These are phyloP conservation scores for Phymorhynchus buccinoides DNA, from an alignment of 1,140 invertebrate genomes.

Conservation along the genomic window DNA sequence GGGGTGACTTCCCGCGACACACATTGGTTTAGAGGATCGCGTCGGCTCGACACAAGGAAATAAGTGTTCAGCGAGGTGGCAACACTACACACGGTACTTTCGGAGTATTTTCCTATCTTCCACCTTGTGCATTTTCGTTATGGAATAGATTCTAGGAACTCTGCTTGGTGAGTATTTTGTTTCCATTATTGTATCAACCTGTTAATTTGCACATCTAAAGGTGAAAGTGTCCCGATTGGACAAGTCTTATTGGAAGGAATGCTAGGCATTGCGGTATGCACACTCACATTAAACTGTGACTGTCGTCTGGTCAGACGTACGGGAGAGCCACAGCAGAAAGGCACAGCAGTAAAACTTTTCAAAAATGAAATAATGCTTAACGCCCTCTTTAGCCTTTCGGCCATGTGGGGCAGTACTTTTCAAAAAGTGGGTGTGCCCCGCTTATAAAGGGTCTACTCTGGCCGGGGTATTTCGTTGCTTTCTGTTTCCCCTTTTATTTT, in stretches of 20 bases:
- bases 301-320: conserved; percentile 1
- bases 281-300: conserved; percentile 7
- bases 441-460: background rate
- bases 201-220: background rate
- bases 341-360: background rate
- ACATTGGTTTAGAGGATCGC: background rate
- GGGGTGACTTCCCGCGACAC: conserved; percentile 26
- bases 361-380: no score
- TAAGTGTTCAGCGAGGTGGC: background rate
- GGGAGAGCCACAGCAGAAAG: background rate
- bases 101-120: background rate
- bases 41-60: conserved; percentile 6
- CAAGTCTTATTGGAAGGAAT: background rate
- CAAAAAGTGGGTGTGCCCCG: conserved; percentile 4
- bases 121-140: conserved; percentile 13
- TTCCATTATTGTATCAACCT: background rate
- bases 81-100: background rate
- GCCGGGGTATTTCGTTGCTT: background rate
- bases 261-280: background rate
- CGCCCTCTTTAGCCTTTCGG: no score
- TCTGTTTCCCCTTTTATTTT: background rate
- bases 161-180: background rate
- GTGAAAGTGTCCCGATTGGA: background rate
- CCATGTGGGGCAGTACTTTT: no score
- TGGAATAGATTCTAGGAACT: background rate